Evolutionary conservation across 2,888 invertebrate genomes (phyloP).

Genomic region (Syritta pipiens): DNA sequence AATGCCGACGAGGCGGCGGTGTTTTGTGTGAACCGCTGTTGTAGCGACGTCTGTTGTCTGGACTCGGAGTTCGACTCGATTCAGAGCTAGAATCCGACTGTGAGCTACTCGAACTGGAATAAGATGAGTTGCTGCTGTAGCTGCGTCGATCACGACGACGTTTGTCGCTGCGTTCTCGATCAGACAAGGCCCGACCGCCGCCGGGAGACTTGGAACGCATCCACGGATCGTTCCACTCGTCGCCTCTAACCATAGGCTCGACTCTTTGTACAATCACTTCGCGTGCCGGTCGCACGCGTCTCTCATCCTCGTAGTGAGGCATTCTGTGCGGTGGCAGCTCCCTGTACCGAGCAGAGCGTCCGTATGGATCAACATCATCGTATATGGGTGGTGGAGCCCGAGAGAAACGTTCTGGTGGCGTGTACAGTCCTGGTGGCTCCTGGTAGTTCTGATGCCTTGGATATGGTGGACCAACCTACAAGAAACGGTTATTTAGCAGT

Average conservation of each 20-base stretch:
- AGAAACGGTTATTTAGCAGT: conserved; percentile 2
- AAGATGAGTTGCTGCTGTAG: conserved; percentile 78
- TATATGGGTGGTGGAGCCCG: conserved; percentile 75
- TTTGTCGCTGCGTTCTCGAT: conserved; percentile 75
- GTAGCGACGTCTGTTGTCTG: conserved; percentile 76
- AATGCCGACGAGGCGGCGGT: conserved; percentile 73
- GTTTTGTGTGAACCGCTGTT: conserved; percentile 74
- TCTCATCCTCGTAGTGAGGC: conserved; percentile 82
- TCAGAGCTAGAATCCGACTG: conserved; percentile 86
- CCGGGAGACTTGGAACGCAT: conserved; percentile 87
- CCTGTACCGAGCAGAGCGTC: conserved; percentile 80
- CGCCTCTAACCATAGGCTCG: conserved; percentile 82
- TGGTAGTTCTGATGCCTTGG: conserved; percentile 72
- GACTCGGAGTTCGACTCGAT: conserved; percentile 77
- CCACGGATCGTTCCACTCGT: conserved; percentile 98
- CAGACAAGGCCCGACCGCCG: conserved; percentile 78
- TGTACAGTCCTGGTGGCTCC: conserved; percentile 74
- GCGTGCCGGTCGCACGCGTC: conserved; percentile 83
- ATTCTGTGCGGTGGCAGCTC: conserved; percentile 81
- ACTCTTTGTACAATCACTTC: conserved; percentile 89
- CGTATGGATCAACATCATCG: conserved; percentile 79
- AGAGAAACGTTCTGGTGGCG: conserved; percentile 76
- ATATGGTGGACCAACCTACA: conserved; percentile 69
- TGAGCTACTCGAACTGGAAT: conserved; percentile 82
- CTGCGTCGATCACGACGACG: conserved; percentile 76